Base-by-base conservation (phyloP, 2,797 vertebrate species). In the Myotis vivesi region DNA sequence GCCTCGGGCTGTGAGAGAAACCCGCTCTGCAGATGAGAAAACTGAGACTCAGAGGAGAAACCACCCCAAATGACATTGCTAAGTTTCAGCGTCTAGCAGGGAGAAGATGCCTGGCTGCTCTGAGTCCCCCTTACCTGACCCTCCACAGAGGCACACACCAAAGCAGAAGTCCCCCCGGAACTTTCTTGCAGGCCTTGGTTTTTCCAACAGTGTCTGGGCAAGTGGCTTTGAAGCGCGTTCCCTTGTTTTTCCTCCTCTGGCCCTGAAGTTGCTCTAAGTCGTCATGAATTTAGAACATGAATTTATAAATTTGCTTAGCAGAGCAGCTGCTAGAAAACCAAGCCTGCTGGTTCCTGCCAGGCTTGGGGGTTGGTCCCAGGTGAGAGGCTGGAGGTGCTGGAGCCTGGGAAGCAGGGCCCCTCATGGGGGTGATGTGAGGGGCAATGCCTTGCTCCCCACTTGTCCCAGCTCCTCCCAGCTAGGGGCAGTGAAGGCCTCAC, bases 241-340 rank as follows among this genome's bases (percentile, higher is more conserved):
- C 57, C 55, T 94, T 22, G 13, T 72, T 28, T 87, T 81, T 0
- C 0, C 66, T 75, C 81, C 57, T 0, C 0, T 75, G 57, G 92
- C 87, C 87, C 92, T 4, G 15, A 93, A 92, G 83, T 75, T 0
- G 81, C 88, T 49, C 83, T 90, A 95, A 93, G 95, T 92, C 87
- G 68, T 94, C 92, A 76, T 71, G 90, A 80, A 84, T 87, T 97
- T 92, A 93, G 89, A 82, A 49, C 82, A n/a, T n/a, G n/a, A n/a
- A n/a, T n/a, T n/a, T n/a, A n/a, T 38, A 76, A 89, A 96, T 77
- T 15, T 38, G 59, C 69, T 90, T 87, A 89, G 91, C 25, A 85
- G 94, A 97, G 91, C 79, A 91, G 96, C 94, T 62, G 84, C 36
- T 82, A 28, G 51, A 38, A 79, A 85, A 33, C 30, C 12, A 51